phyloP scores from a whole-genome alignment of 2,888 invertebrate species.

The Fragum sueziense region DNA sequence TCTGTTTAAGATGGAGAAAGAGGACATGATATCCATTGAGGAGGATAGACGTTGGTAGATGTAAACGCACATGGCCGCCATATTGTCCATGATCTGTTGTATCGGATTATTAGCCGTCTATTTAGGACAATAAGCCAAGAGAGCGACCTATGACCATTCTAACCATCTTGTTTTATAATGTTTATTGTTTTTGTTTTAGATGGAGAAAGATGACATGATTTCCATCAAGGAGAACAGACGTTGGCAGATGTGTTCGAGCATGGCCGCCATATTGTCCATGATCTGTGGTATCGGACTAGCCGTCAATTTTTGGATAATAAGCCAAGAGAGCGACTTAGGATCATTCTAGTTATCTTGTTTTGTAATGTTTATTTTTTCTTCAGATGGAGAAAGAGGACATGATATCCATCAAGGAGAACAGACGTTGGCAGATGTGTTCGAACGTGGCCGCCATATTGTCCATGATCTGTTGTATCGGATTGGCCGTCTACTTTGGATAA shows the following conservation, averaged over 20 bases:
- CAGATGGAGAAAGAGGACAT: slow-evolving; percentile 60
- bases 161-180: too few species aligned
- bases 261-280: slow-evolving; percentile 58
- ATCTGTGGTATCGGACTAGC: too few species aligned
- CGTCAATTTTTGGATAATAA: too few species aligned
- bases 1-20: slow-evolving; percentile 49
- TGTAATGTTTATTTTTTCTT: too few species aligned
- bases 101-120: slow-evolving; percentile 46
- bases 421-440: slow-evolving; percentile 55
- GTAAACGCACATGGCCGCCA: slow-evolving; percentile 57
- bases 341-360: too few species aligned
- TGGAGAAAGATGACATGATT: slow-evolving; percentile 63
- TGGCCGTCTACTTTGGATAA: slow-evolving; percentile 46
- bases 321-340: too few species aligned
- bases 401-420: slow-evolving; percentile 66
- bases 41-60: slow-evolving; percentile 61
- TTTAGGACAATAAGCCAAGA: slow-evolving; percentile 36
- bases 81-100: slow-evolving; percentile 50
- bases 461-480: slow-evolving; percentile 40
- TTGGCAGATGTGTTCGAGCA: slow-evolving; percentile 60
- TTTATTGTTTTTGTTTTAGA: slow-evolving; percentile 38
- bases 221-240: slow-evolving; percentile 62
- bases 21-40: slow-evolving; percentile 66
- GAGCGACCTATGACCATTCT: too few species aligned
- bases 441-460: slow-evolving; percentile 59